Percentiles rank a stretch among this genome's conserved stretches.
Evolutionary conservation across 2,888 invertebrate species (phyloP).

Genomic region (Caenorhabditis drosophilae): DNA sequence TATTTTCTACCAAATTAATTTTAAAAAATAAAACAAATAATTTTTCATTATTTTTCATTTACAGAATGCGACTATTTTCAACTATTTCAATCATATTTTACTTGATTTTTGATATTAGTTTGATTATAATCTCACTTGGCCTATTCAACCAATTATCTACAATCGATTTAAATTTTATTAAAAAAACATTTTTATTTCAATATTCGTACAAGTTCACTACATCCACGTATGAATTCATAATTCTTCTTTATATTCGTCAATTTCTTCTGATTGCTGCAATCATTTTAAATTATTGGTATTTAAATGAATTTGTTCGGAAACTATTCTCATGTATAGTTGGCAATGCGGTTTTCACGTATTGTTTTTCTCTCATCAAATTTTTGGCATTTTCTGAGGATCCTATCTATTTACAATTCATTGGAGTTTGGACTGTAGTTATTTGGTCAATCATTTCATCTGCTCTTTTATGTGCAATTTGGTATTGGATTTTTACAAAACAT

Average conservation of each 20-base stretch:
- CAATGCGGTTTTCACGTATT: slow-evolving; percentile 40
- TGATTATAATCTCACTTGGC: background rate
- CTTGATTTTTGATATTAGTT: too few species aligned
- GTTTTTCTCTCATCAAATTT: slow-evolving; percentile 55
- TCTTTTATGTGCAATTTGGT: slow-evolving; percentile 29
- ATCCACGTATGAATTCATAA: background rate
- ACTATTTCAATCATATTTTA: too few species aligned
- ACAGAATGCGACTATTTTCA: too few species aligned
- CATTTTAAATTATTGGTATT: background rate
- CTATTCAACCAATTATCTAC: background rate
- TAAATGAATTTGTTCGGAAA: slow-evolving; percentile 10
- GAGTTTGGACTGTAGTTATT: slow-evolving; percentile 50
- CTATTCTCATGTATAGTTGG: slow-evolving; percentile 20
- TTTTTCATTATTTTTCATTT: too few species aligned
- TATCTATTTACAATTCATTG: slow-evolving; percentile 47
- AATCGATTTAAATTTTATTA: background rate
- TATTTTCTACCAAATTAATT: too few species aligned
- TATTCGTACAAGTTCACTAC: background rate
- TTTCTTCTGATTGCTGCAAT: background rate
- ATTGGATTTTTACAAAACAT: slow-evolving; percentile 36
- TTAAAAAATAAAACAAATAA: too few species aligned
- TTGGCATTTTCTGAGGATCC: slow-evolving; percentile 59
- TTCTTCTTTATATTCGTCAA: background rate
- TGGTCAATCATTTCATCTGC: slow-evolving; percentile 38
- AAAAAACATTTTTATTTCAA: too few species aligned